A percentile compares a stretch with the other conserved stretches of the same genome.
Conservation (phyloP, 2,113 vertebrate genomes). For the Hippocampus barbouri region DNA sequence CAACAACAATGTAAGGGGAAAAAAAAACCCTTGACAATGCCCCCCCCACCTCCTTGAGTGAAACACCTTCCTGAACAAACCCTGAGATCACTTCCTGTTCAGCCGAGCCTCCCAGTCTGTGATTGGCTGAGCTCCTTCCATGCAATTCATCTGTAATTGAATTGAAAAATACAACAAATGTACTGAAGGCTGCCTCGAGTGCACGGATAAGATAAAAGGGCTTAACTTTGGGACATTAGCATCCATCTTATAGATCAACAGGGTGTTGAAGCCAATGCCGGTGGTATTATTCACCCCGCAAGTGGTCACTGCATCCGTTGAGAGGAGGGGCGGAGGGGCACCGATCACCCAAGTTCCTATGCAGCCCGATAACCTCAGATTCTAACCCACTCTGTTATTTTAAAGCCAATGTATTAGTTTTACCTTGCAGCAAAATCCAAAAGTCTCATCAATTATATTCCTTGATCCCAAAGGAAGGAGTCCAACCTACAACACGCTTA, state of each 20-base stretch:
- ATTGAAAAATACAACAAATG: background rate
- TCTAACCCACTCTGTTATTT: background rate
- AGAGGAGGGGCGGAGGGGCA: background rate
- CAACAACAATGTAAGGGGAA: slow-evolving; percentile 62
- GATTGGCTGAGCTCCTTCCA: slow-evolving; percentile 23
- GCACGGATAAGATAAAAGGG: background rate
- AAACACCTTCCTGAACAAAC: slow-evolving; percentile 60
- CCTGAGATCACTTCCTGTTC: slow-evolving; percentile 66
- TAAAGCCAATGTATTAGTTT: background rate
- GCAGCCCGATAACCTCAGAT: slow-evolving; percentile 1
- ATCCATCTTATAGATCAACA: slow-evolving; percentile 1
- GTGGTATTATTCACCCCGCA: slow-evolving; percentile 36
- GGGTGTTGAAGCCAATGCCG: slow-evolving; percentile 8
- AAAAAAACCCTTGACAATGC: slow-evolving; percentile 53
- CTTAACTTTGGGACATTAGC: slow-evolving; percentile 10
- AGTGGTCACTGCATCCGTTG: slow-evolving; percentile 10
- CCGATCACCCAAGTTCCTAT: slow-evolving; percentile 28
- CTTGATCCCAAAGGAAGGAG: background rate
- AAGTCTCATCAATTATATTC: background rate
- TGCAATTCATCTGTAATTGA: background rate
- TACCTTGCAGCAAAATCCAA: background rate
- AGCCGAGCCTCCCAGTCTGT: slow-evolving; percentile 6
- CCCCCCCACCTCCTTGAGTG: slow-evolving; percentile 16
- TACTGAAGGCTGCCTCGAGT: background rate
- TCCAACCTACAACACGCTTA: background rate